Evolutionary conservation across 1,140 invertebrate species (phyloP).

Genomic region (Yoshiicerus persimilis): DNA sequence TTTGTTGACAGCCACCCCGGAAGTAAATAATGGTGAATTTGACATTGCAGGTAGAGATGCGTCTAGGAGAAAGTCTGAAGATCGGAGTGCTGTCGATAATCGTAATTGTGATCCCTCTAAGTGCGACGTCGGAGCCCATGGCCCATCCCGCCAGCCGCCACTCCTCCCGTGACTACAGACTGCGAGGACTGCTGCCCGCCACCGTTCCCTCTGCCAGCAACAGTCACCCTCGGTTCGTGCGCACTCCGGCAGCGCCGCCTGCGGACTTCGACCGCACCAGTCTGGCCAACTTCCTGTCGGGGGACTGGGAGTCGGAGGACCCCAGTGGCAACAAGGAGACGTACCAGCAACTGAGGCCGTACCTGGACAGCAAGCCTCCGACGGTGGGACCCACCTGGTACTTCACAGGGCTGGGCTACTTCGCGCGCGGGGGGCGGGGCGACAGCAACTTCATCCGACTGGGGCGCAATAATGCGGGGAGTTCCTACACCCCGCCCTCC

Average conservation of each 20-base stretch:
- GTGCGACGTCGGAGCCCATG: not conserved
- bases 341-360: not conserved
- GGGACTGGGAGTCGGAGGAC: not conserved
- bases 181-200: not conserved
- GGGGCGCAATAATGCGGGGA: slow-evolving; percentile 38
- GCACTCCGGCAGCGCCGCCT: not conserved
- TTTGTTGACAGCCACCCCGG: too few species aligned
- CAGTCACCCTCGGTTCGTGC: not conserved
- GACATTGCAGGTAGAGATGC: not conserved
- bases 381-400: slow-evolving; percentile 4
- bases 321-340: not conserved
- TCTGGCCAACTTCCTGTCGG: not conserved
- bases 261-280: not conserved
- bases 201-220: not conserved
- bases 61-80: not conserved
- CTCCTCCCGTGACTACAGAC: not conserved
- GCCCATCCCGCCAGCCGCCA: not conserved
- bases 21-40: not conserved
- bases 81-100: not conserved
- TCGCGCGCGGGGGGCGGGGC: slow-evolving; percentile 34
- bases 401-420: slow-evolving; percentile 21
- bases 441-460: slow-evolving; percentile 52
- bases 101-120: not conserved
- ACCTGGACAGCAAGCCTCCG: not conserved
- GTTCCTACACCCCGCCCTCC: not conserved